Evolutionary conservation across 2,797 vertebrate species (phyloP), one percentile per base, ranked within the genome.

Genomic region (Columba guinea): DNA sequence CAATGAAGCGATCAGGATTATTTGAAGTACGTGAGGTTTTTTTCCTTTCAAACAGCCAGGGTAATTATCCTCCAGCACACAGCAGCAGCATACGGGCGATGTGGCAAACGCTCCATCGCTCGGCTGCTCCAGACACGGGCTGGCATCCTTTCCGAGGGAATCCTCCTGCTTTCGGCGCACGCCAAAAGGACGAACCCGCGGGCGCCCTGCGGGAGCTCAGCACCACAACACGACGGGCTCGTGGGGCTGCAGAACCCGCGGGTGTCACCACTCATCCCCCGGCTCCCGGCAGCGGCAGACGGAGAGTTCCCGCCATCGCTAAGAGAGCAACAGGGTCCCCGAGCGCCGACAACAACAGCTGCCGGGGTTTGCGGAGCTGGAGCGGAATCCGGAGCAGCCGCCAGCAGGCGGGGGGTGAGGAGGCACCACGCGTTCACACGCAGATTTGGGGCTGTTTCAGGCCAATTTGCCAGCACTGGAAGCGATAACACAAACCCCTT

Each of bases 201-300:
- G n/a, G n/a, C n/a, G n/a, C n/a, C n/a, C n/a, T n/a, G n/a, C n/a
- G 5, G 70, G 82, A 46, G 76, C 39, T 75, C 8, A 56, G 49
- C 46, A 10, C 16, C 2, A 22, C 0, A 39, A 16, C 46, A 3
- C 0, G 16, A 58, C 0, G 55, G 58, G 19, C 59, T 35, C 35
- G 20, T 21, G 39, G 10, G 11, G 67, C 84, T 55, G 79, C 53
- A 65, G 22, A 63, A 80, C 15, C 65, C 32, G 59, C 44, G n/a
- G 10, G 58, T 30, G 79, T 19, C 79, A 2, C 18, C 60, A 1
- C 3, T 41, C 7, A 8, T 18, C n/a, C 17, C 41, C 20, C 46
- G 5, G 48, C 52, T 48, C 70, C 2, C 14, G 10, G 51, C 5
- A 9, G 32, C 32, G 0, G 1, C 37, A 37, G 37, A 37, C 37